Percentiles rank a stretch among this genome's conserved stretches.
Evolutionary conservation across 1,140 invertebrate genomes (phyloP).

Genomic region (Archivesica marissinica): DNA sequence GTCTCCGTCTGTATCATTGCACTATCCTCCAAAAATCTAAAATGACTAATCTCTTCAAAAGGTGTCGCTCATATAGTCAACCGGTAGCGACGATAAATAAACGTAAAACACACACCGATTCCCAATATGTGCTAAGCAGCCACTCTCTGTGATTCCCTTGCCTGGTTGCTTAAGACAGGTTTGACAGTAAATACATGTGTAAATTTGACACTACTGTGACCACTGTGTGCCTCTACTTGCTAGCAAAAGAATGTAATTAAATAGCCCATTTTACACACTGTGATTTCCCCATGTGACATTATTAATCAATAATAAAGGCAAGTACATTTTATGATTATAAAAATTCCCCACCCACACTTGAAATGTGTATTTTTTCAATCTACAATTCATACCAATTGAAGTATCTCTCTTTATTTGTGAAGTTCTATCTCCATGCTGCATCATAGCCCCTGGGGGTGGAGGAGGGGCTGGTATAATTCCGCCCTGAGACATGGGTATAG

Average conservation of each 20-base stretch:
- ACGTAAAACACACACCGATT: too few species aligned
- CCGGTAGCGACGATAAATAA: too few species aligned
- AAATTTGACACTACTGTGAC: too few species aligned
- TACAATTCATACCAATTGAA: conserved; percentile 68
- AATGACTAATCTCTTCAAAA: too few species aligned
- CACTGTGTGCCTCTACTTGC: too few species aligned
- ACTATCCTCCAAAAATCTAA: too few species aligned
- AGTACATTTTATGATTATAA: background rate
- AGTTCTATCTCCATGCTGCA: conserved; percentile 59
- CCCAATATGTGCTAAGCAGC: too few species aligned
- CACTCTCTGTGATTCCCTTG: too few species aligned
- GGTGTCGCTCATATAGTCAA: too few species aligned
- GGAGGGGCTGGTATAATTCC: conserved; percentile 32
- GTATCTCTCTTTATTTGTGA: conserved; percentile 64
- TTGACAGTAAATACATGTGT: too few species aligned
- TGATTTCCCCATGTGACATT: background rate
- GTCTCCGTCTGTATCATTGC: too few species aligned
- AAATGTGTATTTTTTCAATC: background rate
- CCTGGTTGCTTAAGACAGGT: too few species aligned
- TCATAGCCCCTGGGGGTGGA: conserved; percentile 56
- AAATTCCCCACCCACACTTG: background rate
- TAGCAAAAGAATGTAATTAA: background rate
- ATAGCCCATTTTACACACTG: background rate
- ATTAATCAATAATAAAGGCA: background rate
- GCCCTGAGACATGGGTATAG: conserved; percentile 87